These are phyloP conservation scores for Lontra canadensis DNA, from an alignment of 2,113 vertebrate genomes.

Conservation along the genomic window DNA sequence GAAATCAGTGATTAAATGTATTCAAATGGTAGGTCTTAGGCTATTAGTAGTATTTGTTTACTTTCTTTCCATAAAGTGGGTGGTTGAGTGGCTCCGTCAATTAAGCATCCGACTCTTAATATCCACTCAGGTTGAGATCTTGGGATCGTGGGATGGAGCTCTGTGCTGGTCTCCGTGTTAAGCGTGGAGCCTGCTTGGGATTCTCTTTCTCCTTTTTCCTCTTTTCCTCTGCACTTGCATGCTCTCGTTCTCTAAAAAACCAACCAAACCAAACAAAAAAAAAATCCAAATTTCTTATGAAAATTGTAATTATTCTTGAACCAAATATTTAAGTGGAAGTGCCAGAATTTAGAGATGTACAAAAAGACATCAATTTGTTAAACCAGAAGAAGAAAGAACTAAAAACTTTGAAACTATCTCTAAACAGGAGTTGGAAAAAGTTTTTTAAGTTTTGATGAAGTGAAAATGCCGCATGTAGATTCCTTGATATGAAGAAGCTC, in stretches of 20 bases:
- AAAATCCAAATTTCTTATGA: background rate
- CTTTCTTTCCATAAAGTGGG: background rate
- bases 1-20: background rate
- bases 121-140: background rate
- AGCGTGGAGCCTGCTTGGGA: background rate
- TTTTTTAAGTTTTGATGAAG: background rate
- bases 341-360: constrained; percentile 10
- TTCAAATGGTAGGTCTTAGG: background rate
- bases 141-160: background rate
- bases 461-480: background rate
- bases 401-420: background rate
- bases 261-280: background rate
- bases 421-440: background rate
- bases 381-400: background rate
- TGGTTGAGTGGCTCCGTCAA: background rate
- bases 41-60: background rate
- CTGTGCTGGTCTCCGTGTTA: background rate
- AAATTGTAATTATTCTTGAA: constrained; percentile 16
- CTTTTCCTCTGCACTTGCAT: background rate
- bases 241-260: background rate
- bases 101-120: background rate
- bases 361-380: background rate
- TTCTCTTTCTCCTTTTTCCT: background rate
- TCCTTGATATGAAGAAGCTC: background rate
- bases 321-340: background rate